phyloP scores from a whole-genome alignment of 2,888 invertebrate genomes.

The Liposcelis brunnea region DNA sequence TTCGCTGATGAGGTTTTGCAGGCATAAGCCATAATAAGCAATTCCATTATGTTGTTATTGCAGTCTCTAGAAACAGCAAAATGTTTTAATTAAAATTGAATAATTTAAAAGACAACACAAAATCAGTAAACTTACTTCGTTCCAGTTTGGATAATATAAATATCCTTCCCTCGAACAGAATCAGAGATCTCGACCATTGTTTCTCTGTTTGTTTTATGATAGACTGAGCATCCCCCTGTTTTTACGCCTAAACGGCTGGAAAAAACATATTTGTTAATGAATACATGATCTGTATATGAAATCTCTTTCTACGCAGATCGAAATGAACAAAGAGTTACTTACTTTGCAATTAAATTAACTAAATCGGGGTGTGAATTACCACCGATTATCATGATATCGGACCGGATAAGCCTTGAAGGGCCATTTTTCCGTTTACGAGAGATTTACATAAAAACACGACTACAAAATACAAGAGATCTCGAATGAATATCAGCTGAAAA shows the following conservation, averaged over 20 bases:
- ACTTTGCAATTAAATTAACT: slow-evolving; percentile 72
- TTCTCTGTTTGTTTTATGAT: slow-evolving; percentile 93
- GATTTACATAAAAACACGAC: too few species aligned
- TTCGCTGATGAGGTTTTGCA: slow-evolving; percentile 96
- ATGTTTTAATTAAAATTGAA: too few species aligned
- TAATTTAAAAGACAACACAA: too few species aligned
- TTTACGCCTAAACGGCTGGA: slow-evolving; percentile 67
- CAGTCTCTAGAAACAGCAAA: slow-evolving; percentile 56
- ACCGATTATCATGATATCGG: slow-evolving; percentile 83
- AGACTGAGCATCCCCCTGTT: slow-evolving; percentile 76
- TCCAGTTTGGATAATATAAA: slow-evolving; percentile 96
- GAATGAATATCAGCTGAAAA: too few species aligned
- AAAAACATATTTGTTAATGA: too few species aligned
- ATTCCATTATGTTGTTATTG: slow-evolving; percentile 98
- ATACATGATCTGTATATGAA: too few species aligned
- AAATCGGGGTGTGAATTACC: slow-evolving; percentile 98
- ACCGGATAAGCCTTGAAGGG: slow-evolving; percentile 10
- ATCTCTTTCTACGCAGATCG: too few species aligned
- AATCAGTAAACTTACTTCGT: too few species aligned
- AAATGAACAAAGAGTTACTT: slow-evolving; percentile 21
- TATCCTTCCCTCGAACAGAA: slow-evolving; percentile 93
- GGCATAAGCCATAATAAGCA: slow-evolving; percentile 96
- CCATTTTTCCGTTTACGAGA: slow-evolving; percentile 1
- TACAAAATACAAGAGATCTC: too few species aligned
- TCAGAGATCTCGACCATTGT: slow-evolving; percentile 96